Evolutionary conservation across 2,113 vertebrate species (phyloP).

Genomic region (Vidua macroura): DNA sequence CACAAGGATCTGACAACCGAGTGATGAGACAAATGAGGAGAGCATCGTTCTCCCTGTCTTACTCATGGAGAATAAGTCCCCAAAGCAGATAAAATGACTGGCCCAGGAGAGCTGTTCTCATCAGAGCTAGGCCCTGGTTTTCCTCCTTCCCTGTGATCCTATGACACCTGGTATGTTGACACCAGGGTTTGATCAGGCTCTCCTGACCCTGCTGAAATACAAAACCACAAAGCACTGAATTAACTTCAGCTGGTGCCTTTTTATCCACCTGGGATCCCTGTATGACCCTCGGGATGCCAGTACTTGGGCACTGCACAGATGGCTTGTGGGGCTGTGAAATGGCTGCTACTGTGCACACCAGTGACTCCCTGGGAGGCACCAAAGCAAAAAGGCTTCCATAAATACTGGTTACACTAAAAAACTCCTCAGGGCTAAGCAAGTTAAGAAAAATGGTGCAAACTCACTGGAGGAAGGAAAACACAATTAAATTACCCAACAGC

Average conservation of each 20-base stretch:
- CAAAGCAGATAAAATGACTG: neutral
- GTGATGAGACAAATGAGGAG: neutral
- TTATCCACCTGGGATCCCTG: neutral
- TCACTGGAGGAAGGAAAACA: neutral
- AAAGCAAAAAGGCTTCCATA: neutral
- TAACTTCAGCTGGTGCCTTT: neutral
- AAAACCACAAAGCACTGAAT: neutral
- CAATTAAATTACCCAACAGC: conserved; percentile 24
- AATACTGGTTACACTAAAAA: neutral
- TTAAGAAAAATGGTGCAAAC: neutral
- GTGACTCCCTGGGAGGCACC: neutral
- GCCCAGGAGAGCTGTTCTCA: neutral
- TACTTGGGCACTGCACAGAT: rapidly evolving
- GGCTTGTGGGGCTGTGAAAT: neutral
- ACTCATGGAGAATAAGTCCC: neutral
- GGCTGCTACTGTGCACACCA: rapidly evolving
- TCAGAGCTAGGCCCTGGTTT: neutral
- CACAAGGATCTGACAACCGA: neutral
- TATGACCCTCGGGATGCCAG: rapidly evolving
- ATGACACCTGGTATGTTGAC: neutral
- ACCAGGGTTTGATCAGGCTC: rapidly evolving
- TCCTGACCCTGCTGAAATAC: neutral
- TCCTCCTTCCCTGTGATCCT: neutral
- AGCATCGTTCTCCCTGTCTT: neutral
- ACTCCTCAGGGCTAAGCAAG: neutral